phyloP scores from a whole-genome alignment of 2,113 vertebrate species.

The Ranitomeya imitator region DNA sequence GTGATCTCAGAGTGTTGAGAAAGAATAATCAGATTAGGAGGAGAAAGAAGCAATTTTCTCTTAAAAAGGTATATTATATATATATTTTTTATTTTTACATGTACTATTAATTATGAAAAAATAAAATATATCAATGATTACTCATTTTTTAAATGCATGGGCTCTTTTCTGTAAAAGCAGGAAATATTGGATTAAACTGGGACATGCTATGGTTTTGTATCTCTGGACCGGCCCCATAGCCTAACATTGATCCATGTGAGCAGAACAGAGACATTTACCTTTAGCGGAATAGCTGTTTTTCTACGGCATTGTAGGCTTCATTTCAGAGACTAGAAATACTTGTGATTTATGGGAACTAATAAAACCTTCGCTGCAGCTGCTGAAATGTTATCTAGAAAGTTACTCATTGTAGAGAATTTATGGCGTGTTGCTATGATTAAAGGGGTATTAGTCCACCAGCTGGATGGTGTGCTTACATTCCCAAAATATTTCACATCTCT shows the following conservation, averaged over 20 bases:
- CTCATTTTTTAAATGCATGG: no score
- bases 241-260: not conserved
- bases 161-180: no score
- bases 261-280: not conserved
- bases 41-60: no score
- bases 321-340: not conserved
- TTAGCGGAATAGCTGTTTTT: not conserved
- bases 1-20: no score
- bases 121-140: no score
- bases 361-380: not conserved
- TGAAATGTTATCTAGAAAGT: not conserved
- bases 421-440: not conserved
- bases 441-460: not conserved
- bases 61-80: no score
- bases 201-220: no score
- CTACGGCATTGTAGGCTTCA: not conserved
- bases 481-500: not conserved
- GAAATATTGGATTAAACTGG: no score
- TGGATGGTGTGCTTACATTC: not conserved
- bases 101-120: no score
- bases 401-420: not conserved
- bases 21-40: no score
- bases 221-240: no score
- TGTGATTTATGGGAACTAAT: not conserved
- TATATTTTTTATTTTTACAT: no score